A percentile compares a stretch with the other conserved stretches of the same genome.
Conservation (phyloP, 2,888 invertebrate species). For the Hemistola chrysoprasaria region DNA sequence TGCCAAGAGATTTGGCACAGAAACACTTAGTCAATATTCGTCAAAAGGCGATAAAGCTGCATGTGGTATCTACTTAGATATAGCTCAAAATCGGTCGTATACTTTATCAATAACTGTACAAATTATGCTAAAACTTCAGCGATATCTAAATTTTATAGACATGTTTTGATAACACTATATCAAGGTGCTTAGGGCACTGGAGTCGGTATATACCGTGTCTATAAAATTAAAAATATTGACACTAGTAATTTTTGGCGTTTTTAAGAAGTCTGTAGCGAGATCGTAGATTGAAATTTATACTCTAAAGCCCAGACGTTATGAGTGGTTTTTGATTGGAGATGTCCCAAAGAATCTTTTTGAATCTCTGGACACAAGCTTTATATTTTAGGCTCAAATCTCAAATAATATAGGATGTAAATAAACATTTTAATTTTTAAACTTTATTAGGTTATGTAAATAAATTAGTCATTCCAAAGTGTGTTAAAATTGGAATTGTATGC, state of each 20-base stretch:
- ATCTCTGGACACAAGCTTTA: conserved; percentile 26
- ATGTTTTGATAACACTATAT: no score
- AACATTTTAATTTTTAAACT: conserved; percentile 31
- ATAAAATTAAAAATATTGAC: no score
- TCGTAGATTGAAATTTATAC: conserved; percentile 1
- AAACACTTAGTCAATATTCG: no score
- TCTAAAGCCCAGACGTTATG: conserved; percentile 11
- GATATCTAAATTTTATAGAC: no score
- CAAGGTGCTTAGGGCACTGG: no score
- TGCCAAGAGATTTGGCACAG: conserved; percentile 1
- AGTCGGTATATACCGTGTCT: no score
- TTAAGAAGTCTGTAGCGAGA: conserved; percentile 3
- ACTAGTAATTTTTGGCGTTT: conserved; percentile 6
- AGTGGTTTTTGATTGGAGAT: conserved; percentile 4
- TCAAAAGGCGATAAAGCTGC: no score
- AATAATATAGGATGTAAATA: conserved; percentile 44
- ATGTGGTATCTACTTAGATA: no score
- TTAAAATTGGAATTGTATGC: conserved; percentile 44
- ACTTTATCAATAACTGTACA: no score
- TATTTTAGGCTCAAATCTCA: conserved; percentile 37
- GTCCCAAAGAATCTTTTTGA: conserved; percentile 11
- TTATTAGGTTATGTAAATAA: conserved; percentile 18
- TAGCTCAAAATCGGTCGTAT: no score
- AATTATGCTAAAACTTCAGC: no score
- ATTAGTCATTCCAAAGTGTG: conserved; percentile 68